Base-by-base conservation (phyloP, 2,888 invertebrate species). In the Seira sanloemensis region DNA sequence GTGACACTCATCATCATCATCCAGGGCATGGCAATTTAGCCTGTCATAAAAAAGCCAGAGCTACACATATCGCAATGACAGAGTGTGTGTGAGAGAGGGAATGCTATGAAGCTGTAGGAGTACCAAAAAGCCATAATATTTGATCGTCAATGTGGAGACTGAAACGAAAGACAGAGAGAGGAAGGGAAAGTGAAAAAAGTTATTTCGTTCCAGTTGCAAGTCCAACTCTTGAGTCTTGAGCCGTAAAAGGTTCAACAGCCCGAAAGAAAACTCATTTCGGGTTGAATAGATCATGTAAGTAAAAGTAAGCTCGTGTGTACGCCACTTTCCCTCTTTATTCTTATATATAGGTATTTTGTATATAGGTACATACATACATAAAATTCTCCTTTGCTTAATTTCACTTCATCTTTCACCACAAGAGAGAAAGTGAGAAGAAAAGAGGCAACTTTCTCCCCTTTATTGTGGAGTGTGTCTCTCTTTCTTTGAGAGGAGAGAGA, bases 21-120 rank as follows among this genome's bases (percentile, higher is more conserved):
- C 23, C 76, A 76, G 81, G 81, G 76, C 75, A 71, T 66, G 81
- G 71, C 76, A 81, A 81, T 81, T 81, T 81, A 65, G 69, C 16
- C 2, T 81, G 75, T 76, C 81, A 76, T 37, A 79, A 77, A 66
- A 78, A 78, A 69, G 65, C 54, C 12, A 23, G 25, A 37, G 37
- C 37, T 37, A n/a, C n/a, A n/a, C n/a, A n/a, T n/a, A n/a, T n/a
- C n/a, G n/a, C n/a, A n/a, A n/a, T n/a, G n/a, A n/a, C n/a, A 37
- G 37, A 37, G 37, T 37, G 5, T 37, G 37, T n/a, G n/a, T n/a
- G n/a, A n/a, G n/a, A n/a, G n/a, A n/a, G n/a, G n/a, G n/a, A n/a
- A n/a, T n/a, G n/a, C n/a, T n/a, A n/a, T n/a, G n/a, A n/a, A n/a
- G n/a, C n/a, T n/a, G n/a, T n/a, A n/a, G n/a, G n/a, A n/a, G n/a